These are phyloP conservation scores for Eucidaris tribuloides DNA, from an alignment of 35 echinoderm and acorn worm species.

Conservation along the genomic window DNA sequence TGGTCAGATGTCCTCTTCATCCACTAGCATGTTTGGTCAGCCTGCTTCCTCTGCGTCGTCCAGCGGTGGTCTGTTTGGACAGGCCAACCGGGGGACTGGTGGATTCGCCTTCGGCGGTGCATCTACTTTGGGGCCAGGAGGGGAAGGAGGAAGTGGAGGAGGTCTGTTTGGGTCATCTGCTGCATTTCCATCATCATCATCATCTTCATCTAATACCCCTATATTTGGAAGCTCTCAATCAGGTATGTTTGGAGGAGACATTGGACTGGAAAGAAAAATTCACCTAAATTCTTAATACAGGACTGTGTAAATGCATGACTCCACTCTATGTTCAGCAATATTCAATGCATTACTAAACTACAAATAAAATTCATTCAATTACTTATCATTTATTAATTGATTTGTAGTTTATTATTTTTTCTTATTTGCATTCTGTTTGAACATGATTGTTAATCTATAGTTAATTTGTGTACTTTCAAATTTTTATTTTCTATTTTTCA, in stretches of 20 bases:
- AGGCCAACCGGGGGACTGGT: neutral
- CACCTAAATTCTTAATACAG: neutral
- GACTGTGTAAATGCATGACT: neutral
- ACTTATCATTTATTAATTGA: neutral
- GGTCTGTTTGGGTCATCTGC: neutral
- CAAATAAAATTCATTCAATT: neutral
- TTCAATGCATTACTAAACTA: neutral
- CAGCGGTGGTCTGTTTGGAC: constrained; percentile 24
- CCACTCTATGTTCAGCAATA: neutral
- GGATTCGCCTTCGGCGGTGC: neutral
- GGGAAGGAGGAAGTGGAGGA: neutral
- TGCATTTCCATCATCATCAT: neutral
- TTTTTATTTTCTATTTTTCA: too few relatives aligned
- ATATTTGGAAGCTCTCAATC: neutral
- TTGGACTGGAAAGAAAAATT: neutral
- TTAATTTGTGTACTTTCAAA: too few relatives aligned
- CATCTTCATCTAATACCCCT: neutral
- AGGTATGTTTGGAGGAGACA: neutral
- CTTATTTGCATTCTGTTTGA: neutral
- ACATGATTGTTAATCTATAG: too few relatives aligned
- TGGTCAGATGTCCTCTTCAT: neutral
- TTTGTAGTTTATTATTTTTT: neutral
- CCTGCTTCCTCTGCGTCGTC: neutral
- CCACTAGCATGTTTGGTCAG: neutral
- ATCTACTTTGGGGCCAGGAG: neutral